Conservation (phyloP, 2,797 vertebrate genomes). For the Takifugu ocellatus region DNA sequence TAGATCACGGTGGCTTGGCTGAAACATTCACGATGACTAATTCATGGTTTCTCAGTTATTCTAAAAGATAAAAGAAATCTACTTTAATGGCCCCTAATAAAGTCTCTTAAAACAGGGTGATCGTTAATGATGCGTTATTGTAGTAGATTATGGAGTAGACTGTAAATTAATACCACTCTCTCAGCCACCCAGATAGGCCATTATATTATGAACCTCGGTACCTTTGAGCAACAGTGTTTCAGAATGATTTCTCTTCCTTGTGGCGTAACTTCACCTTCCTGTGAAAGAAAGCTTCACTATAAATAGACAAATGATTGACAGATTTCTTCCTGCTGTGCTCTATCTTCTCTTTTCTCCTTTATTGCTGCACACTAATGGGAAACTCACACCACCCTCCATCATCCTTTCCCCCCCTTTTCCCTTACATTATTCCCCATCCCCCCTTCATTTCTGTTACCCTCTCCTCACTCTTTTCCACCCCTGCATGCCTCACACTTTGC, state of each 20-base stretch:
- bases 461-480: constrained; percentile 22
- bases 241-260: constrained; percentile 46
- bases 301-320: constrained; percentile 61
- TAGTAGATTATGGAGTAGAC: constrained; percentile 3
- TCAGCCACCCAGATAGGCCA: constrained; percentile 30
- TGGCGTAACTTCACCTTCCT: constrained; percentile 45
- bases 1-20: not conserved
- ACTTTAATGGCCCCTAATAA: not conserved
- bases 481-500: constrained; percentile 62
- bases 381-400: constrained; percentile 35
- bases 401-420: constrained; percentile 15
- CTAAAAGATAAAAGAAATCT: not conserved
- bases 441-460: constrained; percentile 14
- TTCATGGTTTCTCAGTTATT: constrained; percentile 7
- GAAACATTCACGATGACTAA: constrained; percentile 34
- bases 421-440: constrained; percentile 5
- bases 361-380: constrained; percentile 56
- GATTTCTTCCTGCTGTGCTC: constrained; percentile 72
- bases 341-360: constrained; percentile 56
- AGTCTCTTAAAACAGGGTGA: constrained; percentile 6
- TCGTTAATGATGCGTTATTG: constrained; percentile 9
- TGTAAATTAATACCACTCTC: constrained; percentile 22
- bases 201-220: constrained; percentile 33
- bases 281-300: constrained; percentile 38
- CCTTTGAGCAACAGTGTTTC: constrained; percentile 37